These are phyloP conservation scores for Apodemia mormo DNA, from an alignment of 2,888 invertebrate species.

Conservation along the genomic window DNA sequence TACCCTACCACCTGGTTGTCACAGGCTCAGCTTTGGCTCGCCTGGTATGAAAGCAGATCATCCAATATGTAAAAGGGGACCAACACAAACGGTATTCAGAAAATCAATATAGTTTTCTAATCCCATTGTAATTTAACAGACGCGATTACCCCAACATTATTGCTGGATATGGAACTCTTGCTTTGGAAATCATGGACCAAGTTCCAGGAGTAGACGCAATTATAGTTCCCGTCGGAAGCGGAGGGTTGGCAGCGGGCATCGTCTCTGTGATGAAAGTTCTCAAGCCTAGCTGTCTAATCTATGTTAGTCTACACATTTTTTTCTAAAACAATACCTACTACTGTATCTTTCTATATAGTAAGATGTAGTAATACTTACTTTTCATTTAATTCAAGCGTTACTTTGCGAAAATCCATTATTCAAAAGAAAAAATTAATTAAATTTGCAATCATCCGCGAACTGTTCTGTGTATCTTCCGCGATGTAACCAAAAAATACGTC, in stretches of 20 bases:
- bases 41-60: no score
- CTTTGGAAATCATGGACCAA: conserved; percentile 94
- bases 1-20: no score
- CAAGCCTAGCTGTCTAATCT: conserved; percentile 89
- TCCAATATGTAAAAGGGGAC: no score
- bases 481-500: no score
- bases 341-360: neutral
- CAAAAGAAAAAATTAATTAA: no score
- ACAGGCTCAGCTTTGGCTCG: no score
- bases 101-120: neutral
- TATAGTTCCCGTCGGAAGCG: conserved; percentile 94
- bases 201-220: conserved; percentile 92
- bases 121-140: conserved; percentile 64
- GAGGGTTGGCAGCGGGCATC: conserved; percentile 93
- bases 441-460: no score
- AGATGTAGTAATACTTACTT: no score
- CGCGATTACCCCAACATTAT: conserved; percentile 97
- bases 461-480: no score
- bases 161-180: conserved; percentile 95
- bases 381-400: no score
- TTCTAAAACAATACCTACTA: neutral
- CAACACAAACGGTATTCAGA: no score
- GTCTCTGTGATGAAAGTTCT: conserved; percentile 92
- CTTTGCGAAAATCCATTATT: no score
- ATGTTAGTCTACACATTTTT: conserved; percentile 83